A percentile compares a stretch with the other conserved stretches of the same genome.
These are phyloP conservation scores for Artibeus lituratus DNA, from an alignment of 2,797 vertebrate species.

Conservation along the genomic window DNA sequence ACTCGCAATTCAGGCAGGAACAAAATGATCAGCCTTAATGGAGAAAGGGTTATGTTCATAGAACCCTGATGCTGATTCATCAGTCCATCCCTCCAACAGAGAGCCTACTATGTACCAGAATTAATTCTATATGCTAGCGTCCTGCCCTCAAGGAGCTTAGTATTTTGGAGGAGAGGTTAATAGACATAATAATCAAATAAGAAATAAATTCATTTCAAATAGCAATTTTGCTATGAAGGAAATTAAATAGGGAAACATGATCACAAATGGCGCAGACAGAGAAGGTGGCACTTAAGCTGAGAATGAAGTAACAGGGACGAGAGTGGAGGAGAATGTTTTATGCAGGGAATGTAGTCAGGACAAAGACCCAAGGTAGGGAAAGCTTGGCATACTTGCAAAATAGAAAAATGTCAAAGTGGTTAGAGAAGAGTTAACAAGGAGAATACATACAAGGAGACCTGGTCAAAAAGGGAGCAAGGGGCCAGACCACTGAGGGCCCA, in stretches of 20 bases:
- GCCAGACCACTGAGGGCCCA: not conserved
- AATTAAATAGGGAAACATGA: slow-evolving; percentile 19
- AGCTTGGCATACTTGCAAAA: slow-evolving; percentile 6
- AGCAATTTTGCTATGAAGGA: slow-evolving; percentile 11
- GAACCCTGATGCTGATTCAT: not conserved
- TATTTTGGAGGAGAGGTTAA: not conserved
- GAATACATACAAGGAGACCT: not conserved
- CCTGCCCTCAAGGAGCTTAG: not conserved
- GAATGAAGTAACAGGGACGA: not conserved
- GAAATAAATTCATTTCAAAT: slow-evolving; percentile 42
- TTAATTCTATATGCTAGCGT: not conserved
- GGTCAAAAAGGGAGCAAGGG: not conserved
- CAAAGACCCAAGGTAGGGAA: slow-evolving; percentile 25
- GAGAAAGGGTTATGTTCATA: not conserved
- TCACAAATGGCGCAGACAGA: not conserved
- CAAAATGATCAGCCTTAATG: slow-evolving; percentile 14
- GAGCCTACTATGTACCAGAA: not conserved
- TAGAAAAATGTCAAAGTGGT: not conserved
- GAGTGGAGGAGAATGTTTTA: not conserved
- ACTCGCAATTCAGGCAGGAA: slow-evolving; percentile 28
- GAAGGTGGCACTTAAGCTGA: not conserved
- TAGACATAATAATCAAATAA: not conserved
- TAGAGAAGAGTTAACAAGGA: not conserved
- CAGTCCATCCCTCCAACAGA: not conserved
- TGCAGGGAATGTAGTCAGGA: not conserved